Evolutionary conservation across 2,888 invertebrate species (phyloP), one percentile per base, ranked within the genome.

Genomic region (Zygothrica quintamaculata): DNA sequence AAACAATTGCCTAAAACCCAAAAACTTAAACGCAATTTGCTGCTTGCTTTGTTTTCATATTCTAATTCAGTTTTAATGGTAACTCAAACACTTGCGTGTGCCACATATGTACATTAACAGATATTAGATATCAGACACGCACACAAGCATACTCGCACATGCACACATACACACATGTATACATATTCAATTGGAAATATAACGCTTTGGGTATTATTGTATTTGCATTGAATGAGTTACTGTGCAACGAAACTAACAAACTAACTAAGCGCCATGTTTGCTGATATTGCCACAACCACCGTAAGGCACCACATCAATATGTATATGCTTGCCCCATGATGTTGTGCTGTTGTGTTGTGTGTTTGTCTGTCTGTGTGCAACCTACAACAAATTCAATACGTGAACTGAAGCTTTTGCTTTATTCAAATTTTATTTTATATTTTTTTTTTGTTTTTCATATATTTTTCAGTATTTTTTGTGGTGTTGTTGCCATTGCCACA

Each of bases 1-100:
- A 58, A 48, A 51, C 47, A 51, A 34, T 52, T 66, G 43, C 37
- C 50, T 36, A 18, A n/a, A n/a, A n/a, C n/a, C n/a, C n/a, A n/a
- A n/a, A n/a, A 61, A 12, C 31, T 36, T 26, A 25, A 36, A 22
- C 31, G 26, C 40, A 61, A 52, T 67, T 61, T 37, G 51, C 53
- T 34, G 40, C 25, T 53, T 18, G 36, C 33, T 43, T 61, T 62
- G 59, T 65, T 60, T 18, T 44, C 64, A 26, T 33, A 52, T 57
- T 61, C 43, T 71, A 77, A 81, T 74, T 61, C 47, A 51, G 37
- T 36, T 73, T 77, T 81, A 81, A 84, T 84, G 66, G 75, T 43
- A 56, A 46, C 36, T 50, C 53, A 72, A 75, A 69, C 62, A 56
- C 40, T 37, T 31, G 12, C 62, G 62, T 56, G 29, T 57, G 47